A percentile compares a stretch with the other conserved stretches of the same genome.
These are phyloP conservation scores for Ariopsis seemanni DNA, from an alignment of 2,113 vertebrate species.

Conservation along the genomic window DNA sequence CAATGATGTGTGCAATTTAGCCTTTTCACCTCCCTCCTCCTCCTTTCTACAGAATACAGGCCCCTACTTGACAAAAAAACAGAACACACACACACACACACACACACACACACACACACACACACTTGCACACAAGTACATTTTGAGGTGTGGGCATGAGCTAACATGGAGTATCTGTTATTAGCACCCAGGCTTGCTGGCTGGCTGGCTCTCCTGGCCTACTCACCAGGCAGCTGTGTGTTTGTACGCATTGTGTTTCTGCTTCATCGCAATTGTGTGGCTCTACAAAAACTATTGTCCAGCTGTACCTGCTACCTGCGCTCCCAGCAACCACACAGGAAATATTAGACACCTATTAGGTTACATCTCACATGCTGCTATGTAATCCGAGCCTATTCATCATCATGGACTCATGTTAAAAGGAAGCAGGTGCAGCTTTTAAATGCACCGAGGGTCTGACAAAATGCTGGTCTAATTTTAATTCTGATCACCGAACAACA, in stretches of 20 bases:
- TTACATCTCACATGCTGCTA: conserved; percentile 53
- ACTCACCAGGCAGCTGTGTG: conserved; percentile 51
- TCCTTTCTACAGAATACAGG: conserved; percentile 15
- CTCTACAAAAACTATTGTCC: conserved; percentile 54
- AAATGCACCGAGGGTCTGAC: conserved; percentile 9
- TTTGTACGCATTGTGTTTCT: conserved; percentile 51
- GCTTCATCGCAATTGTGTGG: conserved; percentile 47
- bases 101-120: no score
- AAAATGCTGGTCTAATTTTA: conserved; percentile 15
- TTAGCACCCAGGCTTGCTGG: conserved; percentile 40
- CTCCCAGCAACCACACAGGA: conserved; percentile 46
- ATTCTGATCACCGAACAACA: background rate
- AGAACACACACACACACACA: conserved; percentile 36
- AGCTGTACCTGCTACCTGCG: conserved; percentile 46
- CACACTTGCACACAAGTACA: conserved; percentile 35
- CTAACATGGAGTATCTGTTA: conserved; percentile 56
- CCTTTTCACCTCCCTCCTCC: conserved; percentile 73
- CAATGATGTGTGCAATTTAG: conserved; percentile 74
- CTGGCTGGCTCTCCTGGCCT: conserved; percentile 31
- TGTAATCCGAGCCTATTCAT: conserved; percentile 57
- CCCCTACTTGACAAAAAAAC: conserved; percentile 42
- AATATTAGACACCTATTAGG: conserved; percentile 60
- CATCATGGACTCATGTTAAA: conserved; percentile 41
- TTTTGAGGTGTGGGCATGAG: conserved; percentile 39
- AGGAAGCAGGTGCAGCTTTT: conserved; percentile 30